Evolutionary conservation across 37 sponge, comb jelly and placozoan species (phyloP), one percentile per base, ranked within the genome.

Genomic region (Agelas oroides): DNA sequence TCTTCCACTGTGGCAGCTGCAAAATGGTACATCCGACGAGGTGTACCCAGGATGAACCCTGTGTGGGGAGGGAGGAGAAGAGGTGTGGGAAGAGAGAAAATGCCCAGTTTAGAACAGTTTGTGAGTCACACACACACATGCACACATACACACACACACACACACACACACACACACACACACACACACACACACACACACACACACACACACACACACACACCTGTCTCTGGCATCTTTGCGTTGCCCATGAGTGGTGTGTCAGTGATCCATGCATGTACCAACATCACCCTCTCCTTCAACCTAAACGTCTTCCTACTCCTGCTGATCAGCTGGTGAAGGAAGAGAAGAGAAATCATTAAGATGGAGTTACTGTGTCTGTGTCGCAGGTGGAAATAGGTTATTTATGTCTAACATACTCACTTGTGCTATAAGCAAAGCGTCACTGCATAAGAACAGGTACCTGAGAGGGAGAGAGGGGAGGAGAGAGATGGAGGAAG

Each of bases 231-330:
- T 30, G 81, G 81, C 5, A 80, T 37, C 15, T n/a, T 69, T 1
- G 17, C 30, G 0, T 68, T 34, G 30, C 36, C 24, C 59, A 57
- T 57, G 59, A 77, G 55, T 21, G 19, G 38, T 21, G 79, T 89
- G 78, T 95, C 95, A 30, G 86, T 88, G 62, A 89, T 66, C 95
- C 95, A 92, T 34, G 90, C 84, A 16, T 95, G 95, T 5, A 79
- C 83, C 64, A 95, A 41, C 70, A 66, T 70, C 28, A 89, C 83
- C 37, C 84, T 74, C 65, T 95, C 95, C 61, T 89, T 95, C 62
- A 95, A 71, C 30, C 38, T 86, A 59, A 82, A 92, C 0, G 85
- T 76, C 71, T 88, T 85, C n/a, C 69, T 61, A 31, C 53, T 83
- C 18, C 68, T 38, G 24, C 87, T 89, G 32, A 38, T 75, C 15